phyloP scores from a whole-genome alignment of 2,888 invertebrate species.

The Melipona bicolor region DNA sequence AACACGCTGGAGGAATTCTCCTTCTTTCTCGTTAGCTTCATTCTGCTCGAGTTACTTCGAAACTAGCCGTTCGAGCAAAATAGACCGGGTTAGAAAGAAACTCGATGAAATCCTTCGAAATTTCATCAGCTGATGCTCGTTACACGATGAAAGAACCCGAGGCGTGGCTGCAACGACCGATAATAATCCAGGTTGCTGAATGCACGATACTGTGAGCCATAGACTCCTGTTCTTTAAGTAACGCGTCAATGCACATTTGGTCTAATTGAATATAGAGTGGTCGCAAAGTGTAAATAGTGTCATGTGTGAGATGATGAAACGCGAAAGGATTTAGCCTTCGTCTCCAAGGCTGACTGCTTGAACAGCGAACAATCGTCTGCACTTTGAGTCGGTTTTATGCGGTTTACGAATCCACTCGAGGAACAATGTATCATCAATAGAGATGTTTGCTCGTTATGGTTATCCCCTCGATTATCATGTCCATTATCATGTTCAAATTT shows the following conservation, averaged over 20 bases:
- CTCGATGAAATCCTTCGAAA: background rate
- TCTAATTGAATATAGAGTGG: constrained; percentile 57
- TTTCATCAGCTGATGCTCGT: background rate
- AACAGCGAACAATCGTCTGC: constrained; percentile 65
- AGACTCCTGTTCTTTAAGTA: background rate
- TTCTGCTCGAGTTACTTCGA: constrained; percentile 2
- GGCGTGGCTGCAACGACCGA: background rate
- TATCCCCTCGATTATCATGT: background rate
- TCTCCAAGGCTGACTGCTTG: constrained; percentile 77
- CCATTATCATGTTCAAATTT: background rate
- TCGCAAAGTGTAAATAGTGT: constrained; percentile 65
- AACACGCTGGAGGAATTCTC: constrained; percentile 45
- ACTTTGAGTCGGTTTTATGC: constrained; percentile 61
- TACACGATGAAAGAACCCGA: background rate
- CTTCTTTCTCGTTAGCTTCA: constrained; percentile 30
- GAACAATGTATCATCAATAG: constrained; percentile 14
- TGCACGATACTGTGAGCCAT: background rate
- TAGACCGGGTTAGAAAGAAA: too few species aligned
- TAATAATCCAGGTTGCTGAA: background rate
- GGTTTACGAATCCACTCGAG: constrained; percentile 14
- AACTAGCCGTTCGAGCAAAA: background rate
- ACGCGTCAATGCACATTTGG: constrained; percentile 40
- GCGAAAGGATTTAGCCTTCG: constrained; percentile 82
- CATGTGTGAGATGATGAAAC: constrained; percentile 77
- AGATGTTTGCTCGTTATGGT: background rate